phyloP scores from a whole-genome alignment of 2,113 vertebrate genomes.

The Gnathonemus echidnorhynchus region DNA sequence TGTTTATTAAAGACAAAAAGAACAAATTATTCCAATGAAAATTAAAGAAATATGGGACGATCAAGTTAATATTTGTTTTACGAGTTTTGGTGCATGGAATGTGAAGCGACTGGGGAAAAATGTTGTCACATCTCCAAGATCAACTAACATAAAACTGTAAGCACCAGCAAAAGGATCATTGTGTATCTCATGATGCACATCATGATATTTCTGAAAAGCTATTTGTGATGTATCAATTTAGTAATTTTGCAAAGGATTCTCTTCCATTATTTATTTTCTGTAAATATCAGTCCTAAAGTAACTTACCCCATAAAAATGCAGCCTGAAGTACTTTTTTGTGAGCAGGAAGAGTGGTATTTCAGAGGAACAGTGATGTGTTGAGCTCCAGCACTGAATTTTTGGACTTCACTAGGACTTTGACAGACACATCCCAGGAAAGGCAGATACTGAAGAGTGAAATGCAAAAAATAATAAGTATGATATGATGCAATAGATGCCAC shows the following conservation, averaged over 20 bases:
- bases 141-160: not conserved
- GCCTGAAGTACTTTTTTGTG: not conserved
- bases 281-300: not conserved
- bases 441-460: not conserved
- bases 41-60: not conserved
- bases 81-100: not conserved
- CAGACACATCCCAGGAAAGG: not conserved
- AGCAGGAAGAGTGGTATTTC: not conserved
- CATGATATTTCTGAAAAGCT: not conserved
- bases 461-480: not conserved
- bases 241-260: not conserved
- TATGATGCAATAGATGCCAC: not conserved
- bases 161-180: not conserved
- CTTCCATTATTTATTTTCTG: not conserved
- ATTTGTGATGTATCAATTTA: not conserved
- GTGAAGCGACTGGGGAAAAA: not conserved
- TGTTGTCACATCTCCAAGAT: not conserved
- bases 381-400: not conserved
- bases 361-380: not conserved
- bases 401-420: not conserved
- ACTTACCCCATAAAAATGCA: not conserved
- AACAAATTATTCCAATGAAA: not conserved
- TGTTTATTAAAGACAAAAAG: not conserved
- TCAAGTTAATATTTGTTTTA: not conserved
- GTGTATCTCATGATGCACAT: not conserved